Conservation (phyloP, 2,797 vertebrate genomes). For the Buceros bicornis region DNA sequence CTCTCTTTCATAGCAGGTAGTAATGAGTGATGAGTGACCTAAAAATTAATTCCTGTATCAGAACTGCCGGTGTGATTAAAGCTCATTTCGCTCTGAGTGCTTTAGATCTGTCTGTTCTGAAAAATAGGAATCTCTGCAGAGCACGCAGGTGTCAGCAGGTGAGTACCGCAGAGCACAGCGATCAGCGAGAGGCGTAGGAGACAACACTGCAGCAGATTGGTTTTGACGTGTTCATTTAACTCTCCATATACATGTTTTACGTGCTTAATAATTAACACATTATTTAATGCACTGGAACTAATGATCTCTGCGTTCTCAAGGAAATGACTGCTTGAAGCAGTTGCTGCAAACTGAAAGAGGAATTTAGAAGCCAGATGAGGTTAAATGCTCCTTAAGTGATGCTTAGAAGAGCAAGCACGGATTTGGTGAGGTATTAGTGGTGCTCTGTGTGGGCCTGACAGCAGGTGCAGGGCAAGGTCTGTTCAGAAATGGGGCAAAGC, state of each 20-base stretch:
- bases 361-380: background rate
- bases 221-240: background rate
- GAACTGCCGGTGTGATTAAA: background rate
- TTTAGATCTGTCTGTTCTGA: background rate
- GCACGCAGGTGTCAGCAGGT: background rate
- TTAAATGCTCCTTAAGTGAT: background rate
- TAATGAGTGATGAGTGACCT: background rate
- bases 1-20: background rate
- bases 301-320: background rate
- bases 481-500: background rate
- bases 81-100: fast-evolving
- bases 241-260: background rate
- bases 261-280: background rate
- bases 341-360: background rate
- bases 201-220: fast-evolving
- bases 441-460: background rate
- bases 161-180: fast-evolving
- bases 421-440: background rate
- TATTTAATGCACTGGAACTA: background rate
- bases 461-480: fast-evolving
- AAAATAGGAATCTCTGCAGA: background rate
- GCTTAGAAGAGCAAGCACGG: background rate
- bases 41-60: background rate
- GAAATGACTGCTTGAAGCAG: background rate
- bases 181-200: background rate